Evolutionary conservation across 2,888 invertebrate genomes (phyloP).

Genomic region (Rotaria magnacalcarata): DNA sequence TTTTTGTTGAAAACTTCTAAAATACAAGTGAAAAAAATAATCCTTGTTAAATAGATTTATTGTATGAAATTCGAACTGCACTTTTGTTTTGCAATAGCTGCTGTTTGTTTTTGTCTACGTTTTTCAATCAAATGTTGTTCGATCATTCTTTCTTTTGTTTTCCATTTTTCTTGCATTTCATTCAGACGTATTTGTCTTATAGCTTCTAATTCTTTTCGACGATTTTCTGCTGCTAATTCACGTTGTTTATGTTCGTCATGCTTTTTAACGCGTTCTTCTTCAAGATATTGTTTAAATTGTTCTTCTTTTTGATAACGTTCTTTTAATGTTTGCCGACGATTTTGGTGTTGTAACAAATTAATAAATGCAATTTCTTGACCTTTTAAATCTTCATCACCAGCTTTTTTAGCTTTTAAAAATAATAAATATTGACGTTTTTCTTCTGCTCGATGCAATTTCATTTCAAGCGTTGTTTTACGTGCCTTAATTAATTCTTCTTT

Average conservation of each 20-base stretch:
- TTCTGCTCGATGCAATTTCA: conserved; percentile 70
- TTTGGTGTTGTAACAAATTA: conserved; percentile 87
- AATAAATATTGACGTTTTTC: conserved; percentile 76
- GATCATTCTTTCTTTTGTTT: conserved; percentile 73
- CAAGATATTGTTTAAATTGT: conserved; percentile 67
- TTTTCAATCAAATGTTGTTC: conserved; percentile 73
- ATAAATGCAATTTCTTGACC: conserved; percentile 94
- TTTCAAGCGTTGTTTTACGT: conserved; percentile 60
- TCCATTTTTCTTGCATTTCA: conserved; percentile 70
- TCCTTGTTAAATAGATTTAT: too few species aligned
- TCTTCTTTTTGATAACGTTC: conserved; percentile 65
- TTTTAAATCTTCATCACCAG: conserved; percentile 81
- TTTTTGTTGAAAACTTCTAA: conserved; percentile 73
- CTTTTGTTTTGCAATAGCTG: conserved; percentile 73
- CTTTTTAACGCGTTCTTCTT: conserved; percentile 77
- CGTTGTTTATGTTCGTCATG: conserved; percentile 88
- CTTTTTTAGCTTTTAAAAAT: conserved; percentile 75
- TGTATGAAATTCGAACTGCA: conserved; percentile 48
- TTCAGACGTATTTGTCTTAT: conserved; percentile 67
- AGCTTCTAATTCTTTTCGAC: conserved; percentile 76
- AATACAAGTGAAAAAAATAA: too few species aligned
- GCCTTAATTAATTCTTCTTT: conserved; percentile 80
- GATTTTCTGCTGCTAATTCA: conserved; percentile 86
- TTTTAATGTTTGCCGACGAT: conserved; percentile 82
- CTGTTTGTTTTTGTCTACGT: conserved; percentile 72